Base-by-base conservation (phyloP, 2,113 vertebrate species). In the Leucosticte australis region DNA sequence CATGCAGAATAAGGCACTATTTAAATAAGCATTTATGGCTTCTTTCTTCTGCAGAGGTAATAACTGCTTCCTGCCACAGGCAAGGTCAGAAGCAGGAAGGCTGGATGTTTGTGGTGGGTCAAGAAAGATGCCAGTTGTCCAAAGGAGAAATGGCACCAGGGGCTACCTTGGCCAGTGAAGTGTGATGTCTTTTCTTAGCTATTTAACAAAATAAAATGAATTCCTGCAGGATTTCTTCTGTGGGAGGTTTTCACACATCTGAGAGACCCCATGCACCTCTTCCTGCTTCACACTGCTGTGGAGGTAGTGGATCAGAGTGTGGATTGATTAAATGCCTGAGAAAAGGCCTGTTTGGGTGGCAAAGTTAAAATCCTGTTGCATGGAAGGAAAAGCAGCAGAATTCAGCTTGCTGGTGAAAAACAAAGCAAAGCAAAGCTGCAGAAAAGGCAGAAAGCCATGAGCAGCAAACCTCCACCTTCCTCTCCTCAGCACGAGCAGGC, bases 351-450 rank as follows among this genome's bases (percentile, higher is more conserved):
- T 42, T 50, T 16, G 67, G 44, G 13, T 14, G 27, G 50, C 62
- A 80, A 65, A 86, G 59, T 65, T 39, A 46, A 84, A 74, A 82
- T 63, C 37, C 35, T 28, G 7, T 39, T 15, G 55, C 3, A 1
- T 2, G 27, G 9, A 41, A 50, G 49, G 49, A 79, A 88, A 93
- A 92, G 63, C 67, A 42, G 84, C 53, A 69, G 81, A 64, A 71
- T 59, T 68, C 2, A 4, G 46, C 57, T 75, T 3, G 5, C 21
- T 62, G 49, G 44, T 63, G 63, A 31, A 88, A 74, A 83, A 44
- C 13, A 79, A 79, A 81, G 80, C 73, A 53, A 93, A 93, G 77
- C 75, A 88, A 93, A 95, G 70, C 82, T 65, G 37, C 55, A 59
- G 73, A 65, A 44, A 64, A 62, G 79, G 87, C 53, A 47, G 21